Base-by-base conservation (phyloP, 2,113 vertebrate genomes). In the Lagopus muta region DNA sequence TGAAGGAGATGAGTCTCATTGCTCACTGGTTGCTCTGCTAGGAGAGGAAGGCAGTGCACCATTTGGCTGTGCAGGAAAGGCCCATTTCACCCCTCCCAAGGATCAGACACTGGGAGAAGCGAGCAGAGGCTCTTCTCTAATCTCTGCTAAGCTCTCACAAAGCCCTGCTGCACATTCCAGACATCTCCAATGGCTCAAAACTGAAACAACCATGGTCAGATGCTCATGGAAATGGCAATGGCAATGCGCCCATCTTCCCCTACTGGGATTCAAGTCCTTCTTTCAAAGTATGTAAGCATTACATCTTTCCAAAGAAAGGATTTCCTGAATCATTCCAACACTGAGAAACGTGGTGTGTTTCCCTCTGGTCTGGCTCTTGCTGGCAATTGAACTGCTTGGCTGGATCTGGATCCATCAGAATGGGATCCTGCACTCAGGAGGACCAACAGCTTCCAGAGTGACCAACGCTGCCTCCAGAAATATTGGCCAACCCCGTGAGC, bases 301-400 rank as follows among this genome's bases (percentile, higher is more conserved):
- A 86, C 79, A 71, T 66, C 64, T 90, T 82, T 91, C 88, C 76
- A 71, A 94, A 86, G 79, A 90, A 86, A 94, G 82, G 96, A 90
- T 90, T 91, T 94, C 94, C 94, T 94, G 90, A 92, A 92, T 91
- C 85, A 91, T 91, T 93, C 42, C 73, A 90, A 74, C 28, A 45
- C 38, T 83, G 48, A n/a, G 84, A 85, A 82, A 91, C 72, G 34
- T 7, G 57, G n/a, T 5, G 28, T 77, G 34, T 73, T 80, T 55
- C 88, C 82, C 82, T 84, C 73, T 76, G 50, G 7, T 52, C 71
- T 36, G 71, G 48, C 90, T 88, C 60, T 88, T 0, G 0, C 48
- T 82, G 64, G 50, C 62, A 2, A 0, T 24, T 88, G 58, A 88
- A 85, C 36, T 50, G 30, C 40, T 66, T 69, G 75, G 85, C 54